Evolutionary conservation across 2,113 vertebrate species (phyloP).

Genomic region (Aldabrachelys gigantea): DNA sequence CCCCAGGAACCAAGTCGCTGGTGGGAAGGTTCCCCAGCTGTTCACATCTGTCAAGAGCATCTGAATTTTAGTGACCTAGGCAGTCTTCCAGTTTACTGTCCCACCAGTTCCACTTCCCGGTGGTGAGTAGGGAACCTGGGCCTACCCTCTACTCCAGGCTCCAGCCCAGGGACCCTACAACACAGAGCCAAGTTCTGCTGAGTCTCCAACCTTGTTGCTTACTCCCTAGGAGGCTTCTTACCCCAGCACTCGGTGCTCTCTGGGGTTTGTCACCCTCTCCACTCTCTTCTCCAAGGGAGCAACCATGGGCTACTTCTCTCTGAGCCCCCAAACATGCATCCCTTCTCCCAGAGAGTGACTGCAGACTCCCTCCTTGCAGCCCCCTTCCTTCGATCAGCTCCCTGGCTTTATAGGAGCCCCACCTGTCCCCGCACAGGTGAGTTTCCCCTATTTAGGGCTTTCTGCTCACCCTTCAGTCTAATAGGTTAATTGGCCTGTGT

Average conservation of each 20-base stretch:
- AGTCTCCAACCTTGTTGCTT: no score
- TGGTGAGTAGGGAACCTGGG: background rate
- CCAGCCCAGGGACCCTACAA: no score
- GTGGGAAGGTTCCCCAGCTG: no score
- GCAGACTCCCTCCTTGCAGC: background rate
- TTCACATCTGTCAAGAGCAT: background rate
- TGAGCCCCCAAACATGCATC: background rate
- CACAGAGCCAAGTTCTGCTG: no score
- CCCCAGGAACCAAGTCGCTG: no score
- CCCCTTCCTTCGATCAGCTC: background rate
- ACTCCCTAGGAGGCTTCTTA: no score
- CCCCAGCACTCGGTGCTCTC: background rate
- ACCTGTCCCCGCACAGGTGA: background rate
- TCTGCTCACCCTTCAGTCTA: background rate
- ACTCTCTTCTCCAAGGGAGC: background rate
- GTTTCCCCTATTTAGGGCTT: background rate
- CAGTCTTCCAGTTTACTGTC: background rate
- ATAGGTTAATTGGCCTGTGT: background rate
- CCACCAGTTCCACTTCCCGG: background rate
- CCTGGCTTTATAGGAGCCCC: background rate
- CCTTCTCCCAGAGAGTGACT: background rate
- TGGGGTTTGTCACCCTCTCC: background rate
- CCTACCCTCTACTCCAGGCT: background rate
- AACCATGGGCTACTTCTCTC: background rate
- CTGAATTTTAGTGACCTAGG: background rate